Base-by-base conservation (phyloP, 2,113 vertebrate genomes). In the Piaya cayana region DNA sequence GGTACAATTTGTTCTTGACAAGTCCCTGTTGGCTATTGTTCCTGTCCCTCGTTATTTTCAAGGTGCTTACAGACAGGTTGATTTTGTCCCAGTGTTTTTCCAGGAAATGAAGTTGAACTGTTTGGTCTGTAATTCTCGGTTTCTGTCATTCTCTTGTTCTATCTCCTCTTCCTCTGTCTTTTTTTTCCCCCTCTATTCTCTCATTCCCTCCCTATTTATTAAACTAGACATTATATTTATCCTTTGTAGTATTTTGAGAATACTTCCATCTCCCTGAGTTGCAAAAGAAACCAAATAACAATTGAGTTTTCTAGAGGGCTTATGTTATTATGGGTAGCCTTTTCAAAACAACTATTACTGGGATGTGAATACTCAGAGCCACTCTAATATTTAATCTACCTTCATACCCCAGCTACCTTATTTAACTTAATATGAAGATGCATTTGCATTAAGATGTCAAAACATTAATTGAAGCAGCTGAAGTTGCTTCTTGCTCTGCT, bases 61-160 rank as follows among this genome's bases (percentile, higher is more conserved):
- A 80, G 76, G 92, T 83, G 29, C 22, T 93, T 88, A 59, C n/a
- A 85, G 74, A 56, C 12, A 78, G 74, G 67, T 79, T 83, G 72
- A 86, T 88, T 83, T 86, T 72, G 71, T 92, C n/a, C 30, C 45
- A 21, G n/a, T 45, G 63, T 65, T 94, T 95, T 94, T 90, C 71
- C 82, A 80, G 55, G 63, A 92, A 90, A 11, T 71, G 22, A 55
- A 36, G 4, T 62, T 91, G 30, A 69, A 16, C 30, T 80, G 19
- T 8, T 69, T 69, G 34, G 7, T 79, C 59, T 80, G 8, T 72
- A 92, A 71, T 50, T 90, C 9, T 86, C 42, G 49, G 8, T 75
- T 74, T 91, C 50, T 50, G 3, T 60, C 32, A 81, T 63, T 64
- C 12, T 79, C 18, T 76, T 64, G 3, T 53, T 93, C 19, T 69